Evolutionary conservation across 2,888 invertebrate species (phyloP).

Genomic region (Protophormia terraenovae): DNA sequence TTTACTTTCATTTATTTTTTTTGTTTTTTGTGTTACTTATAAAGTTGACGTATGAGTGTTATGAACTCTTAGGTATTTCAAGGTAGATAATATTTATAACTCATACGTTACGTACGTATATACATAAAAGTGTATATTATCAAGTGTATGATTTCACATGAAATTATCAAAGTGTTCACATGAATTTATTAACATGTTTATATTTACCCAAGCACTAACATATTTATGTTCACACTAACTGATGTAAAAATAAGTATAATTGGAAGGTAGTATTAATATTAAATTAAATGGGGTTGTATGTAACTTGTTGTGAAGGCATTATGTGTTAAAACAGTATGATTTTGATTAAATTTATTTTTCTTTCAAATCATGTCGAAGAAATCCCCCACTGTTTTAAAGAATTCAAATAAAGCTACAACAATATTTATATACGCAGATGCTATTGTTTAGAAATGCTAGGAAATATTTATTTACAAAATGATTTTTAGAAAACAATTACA

Average conservation of each 20-base stretch:
- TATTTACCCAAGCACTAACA: background rate
- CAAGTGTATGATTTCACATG: background rate
- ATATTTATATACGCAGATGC: no score
- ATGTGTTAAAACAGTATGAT: background rate
- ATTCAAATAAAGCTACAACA: background rate
- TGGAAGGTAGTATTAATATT: background rate
- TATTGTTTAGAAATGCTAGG: no score
- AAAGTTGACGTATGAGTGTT: conserved; percentile 1
- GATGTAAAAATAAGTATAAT: background rate
- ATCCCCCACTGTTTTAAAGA: background rate
- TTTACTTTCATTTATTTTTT: background rate
- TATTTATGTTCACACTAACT: no score
- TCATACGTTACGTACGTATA: background rate
- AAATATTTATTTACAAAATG: no score
- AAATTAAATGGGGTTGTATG: background rate
- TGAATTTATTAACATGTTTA: background rate
- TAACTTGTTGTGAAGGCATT: no score
- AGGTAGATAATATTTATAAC: background rate
- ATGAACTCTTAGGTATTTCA: background rate
- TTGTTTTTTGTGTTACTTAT: background rate
- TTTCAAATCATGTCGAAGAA: background rate
- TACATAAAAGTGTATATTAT: background rate
- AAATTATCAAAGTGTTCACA: background rate
- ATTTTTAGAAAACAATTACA: no score
- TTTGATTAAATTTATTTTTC: background rate